Base-by-base conservation (phyloP, 2,888 invertebrate species). In the Caenorhabditis sp. region DNA sequence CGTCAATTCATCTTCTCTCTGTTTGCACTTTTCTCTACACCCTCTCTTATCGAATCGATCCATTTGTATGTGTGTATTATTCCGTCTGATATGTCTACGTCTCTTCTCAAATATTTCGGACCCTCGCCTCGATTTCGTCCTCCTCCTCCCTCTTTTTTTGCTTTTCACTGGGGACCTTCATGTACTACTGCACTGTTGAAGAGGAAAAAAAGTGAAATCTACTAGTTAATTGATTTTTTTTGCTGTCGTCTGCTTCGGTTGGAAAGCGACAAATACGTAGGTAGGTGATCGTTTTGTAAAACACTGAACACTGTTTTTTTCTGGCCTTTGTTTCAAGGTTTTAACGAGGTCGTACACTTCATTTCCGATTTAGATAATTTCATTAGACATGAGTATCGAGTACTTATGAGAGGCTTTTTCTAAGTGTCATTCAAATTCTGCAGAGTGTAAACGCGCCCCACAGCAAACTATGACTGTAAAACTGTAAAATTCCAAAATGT, bases 81-180 rank as follows among this genome's bases (percentile, higher is more conserved):
- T 36, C 49, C 60, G 26, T 60, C 60, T 27, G 26, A 36, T 10
- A 26, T 26, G 37, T 60, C 60, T 36, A 8, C 49, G 26, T 60
- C 60, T 43, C 60, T 37, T n/a, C 17, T 60, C n/a, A 17, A 12
- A 3, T 27, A 19, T 54, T 24, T 12, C 55, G 24, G 55, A 26
- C 55, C 27, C 55, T 26, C 49, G 5, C 58, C 21, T 27, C 26
- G 8, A 19, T 58, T 36, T 36, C 36, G 2, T 23, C 17, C 37
- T 23, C 60, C n/a, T n/a, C n/a, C n/a, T n/a, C n/a, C n/a, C n/a
- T n/a, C n/a, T n/a, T n/a, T n/a, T 43, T 60, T 43, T 43, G 26
- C 37, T 31, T 23, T 31, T 31, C 31, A 31, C 43, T 37, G 26
- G 26, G 31, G 23, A 37, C 26, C 43, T 36, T 37, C 43, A 43